These are phyloP conservation scores for Zaprionus gabonicus DNA, from an alignment of 1,140 invertebrate genomes.

Conservation along the genomic window DNA sequence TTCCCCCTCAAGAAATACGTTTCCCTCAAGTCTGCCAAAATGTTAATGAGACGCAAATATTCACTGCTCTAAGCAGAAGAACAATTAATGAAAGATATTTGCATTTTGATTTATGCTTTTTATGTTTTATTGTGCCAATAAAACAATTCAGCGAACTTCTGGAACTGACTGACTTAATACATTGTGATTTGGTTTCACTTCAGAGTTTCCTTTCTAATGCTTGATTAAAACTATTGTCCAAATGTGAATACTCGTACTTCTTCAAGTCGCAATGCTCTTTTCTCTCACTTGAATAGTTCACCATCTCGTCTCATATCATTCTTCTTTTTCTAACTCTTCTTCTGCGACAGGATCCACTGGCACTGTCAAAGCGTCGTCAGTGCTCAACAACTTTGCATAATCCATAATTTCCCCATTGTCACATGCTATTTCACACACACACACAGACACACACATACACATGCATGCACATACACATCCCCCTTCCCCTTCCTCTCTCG, in stretches of 20 bases:
- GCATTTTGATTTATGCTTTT: too few relatives aligned
- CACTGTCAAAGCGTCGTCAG: conserved; percentile 14
- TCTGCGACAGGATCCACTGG: neutral
- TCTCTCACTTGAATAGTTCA: conserved; percentile 5
- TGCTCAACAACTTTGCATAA: conserved; percentile 54
- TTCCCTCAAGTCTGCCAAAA: conserved; percentile 26
- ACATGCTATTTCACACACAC: conserved; percentile 19
- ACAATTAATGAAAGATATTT: too few relatives aligned
- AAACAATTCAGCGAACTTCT: too few relatives aligned
- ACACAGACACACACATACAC: neutral
- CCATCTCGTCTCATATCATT: conserved; percentile 11
- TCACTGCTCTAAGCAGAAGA: neutral
- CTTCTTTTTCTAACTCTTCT: neutral
- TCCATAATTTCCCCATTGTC: conserved; percentile 72
- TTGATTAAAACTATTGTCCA: too few relatives aligned
- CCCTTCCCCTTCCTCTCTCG: neutral
- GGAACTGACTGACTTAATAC: too few relatives aligned
- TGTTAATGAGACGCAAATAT: conserved; percentile 36
- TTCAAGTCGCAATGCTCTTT: too few relatives aligned
- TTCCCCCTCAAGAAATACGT: conserved; percentile 19
- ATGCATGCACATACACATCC: neutral
- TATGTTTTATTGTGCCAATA: too few relatives aligned
- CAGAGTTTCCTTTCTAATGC: too few relatives aligned
- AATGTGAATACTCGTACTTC: too few relatives aligned
- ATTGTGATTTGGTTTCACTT: too few relatives aligned